Evolutionary conservation across 2,888 invertebrate genomes (phyloP).

Genomic region (Tillus elongatus): DNA sequence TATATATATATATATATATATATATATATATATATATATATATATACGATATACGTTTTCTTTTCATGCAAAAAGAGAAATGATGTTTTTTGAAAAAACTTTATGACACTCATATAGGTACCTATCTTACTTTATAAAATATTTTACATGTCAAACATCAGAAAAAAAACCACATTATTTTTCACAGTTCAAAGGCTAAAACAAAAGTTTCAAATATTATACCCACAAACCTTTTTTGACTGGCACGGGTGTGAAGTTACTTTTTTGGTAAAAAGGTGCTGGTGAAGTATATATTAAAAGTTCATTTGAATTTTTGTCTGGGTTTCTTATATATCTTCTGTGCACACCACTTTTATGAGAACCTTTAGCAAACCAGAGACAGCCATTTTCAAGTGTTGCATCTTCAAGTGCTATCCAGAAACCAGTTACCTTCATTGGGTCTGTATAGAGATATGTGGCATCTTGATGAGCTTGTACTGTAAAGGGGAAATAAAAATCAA

Average conservation of each 20-base stretch:
- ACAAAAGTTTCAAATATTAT: too few relatives aligned
- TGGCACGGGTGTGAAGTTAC: constrained; percentile 67
- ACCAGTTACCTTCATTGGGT: constrained; percentile 72
- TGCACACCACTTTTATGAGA: constrained; percentile 83
- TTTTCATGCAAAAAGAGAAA: too few relatives aligned
- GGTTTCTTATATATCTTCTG: constrained; percentile 60
- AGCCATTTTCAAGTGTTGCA: constrained; percentile 87
- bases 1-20: too few relatives aligned
- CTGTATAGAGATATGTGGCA: constrained; percentile 76
- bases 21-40: too few relatives aligned
- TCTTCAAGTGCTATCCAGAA: constrained; percentile 97
- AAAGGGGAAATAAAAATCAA: too few relatives aligned
- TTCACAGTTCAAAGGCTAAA: too few relatives aligned
- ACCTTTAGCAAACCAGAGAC: constrained; percentile 83
- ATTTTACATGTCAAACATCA: too few relatives aligned
- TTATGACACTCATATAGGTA: too few relatives aligned
- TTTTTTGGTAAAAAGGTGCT: constrained; percentile 59
- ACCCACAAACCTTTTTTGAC: constrained; percentile 76
- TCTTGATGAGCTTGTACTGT: constrained; percentile 77
- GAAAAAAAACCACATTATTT: too few relatives aligned
- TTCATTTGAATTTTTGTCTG: constrained; percentile 52
- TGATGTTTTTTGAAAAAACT: too few relatives aligned
- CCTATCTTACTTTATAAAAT: too few relatives aligned
- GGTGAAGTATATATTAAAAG: constrained; percentile 61
- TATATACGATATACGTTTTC: too few relatives aligned